Conservation (phyloP, 2,113 vertebrate genomes). For the Bos javanicus region DNA sequence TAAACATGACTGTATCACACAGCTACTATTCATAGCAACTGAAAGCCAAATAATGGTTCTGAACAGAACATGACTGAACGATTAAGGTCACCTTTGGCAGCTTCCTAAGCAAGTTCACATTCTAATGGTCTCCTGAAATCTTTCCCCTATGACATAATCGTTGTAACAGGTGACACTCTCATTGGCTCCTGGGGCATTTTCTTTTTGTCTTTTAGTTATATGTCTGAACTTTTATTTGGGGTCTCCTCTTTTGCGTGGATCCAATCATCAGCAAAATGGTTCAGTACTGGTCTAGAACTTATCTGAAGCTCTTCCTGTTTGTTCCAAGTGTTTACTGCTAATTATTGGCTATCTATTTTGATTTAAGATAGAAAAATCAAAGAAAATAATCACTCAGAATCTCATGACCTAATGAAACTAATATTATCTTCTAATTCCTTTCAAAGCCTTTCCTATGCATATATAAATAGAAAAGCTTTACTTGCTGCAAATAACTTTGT, state of each 20-base stretch:
- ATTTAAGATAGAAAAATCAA: not conserved
- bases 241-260: not conserved
- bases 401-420: not conserved
- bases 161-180: not conserved
- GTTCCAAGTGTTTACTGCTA: not conserved
- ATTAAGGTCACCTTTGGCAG: conserved; percentile 23
- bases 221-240: not conserved
- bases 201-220: not conserved
- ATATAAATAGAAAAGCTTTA: not conserved
- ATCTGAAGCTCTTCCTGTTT: not conserved
- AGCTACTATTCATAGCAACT: conserved; percentile 12
- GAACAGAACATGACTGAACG: not conserved
- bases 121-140: conserved; percentile 8
- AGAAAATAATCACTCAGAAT: not conserved
- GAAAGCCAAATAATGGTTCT: conserved; percentile 16
- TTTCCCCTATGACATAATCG: conserved; percentile 6
- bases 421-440: conserved; percentile 10
- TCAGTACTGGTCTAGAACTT: not conserved
- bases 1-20: conserved; percentile 22
- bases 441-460: not conserved
- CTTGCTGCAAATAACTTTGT: not conserved
- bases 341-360: not conserved
- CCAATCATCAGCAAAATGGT: not conserved
- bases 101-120: not conserved
- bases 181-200: not conserved